Evolutionary conservation across 2,113 vertebrate genomes (phyloP).

Genomic region (Pavo muticus): DNA sequence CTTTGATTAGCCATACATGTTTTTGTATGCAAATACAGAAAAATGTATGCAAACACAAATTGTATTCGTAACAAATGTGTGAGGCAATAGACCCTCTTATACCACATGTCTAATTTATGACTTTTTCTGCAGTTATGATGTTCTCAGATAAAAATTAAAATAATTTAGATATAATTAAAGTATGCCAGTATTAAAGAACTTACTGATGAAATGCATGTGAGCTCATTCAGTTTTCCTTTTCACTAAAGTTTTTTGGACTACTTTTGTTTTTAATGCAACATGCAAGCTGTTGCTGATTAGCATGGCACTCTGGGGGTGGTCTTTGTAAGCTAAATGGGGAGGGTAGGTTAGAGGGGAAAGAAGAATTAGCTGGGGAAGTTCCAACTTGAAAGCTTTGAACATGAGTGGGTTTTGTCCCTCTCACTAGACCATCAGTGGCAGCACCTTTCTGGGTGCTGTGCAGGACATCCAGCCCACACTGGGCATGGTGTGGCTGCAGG

Average conservation of each 20-base stretch:
- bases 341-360: neutral
- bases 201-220: neutral
- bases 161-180: neutral
- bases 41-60: neutral
- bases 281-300: constrained; percentile 52
- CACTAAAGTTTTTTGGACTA: neutral
- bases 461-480: neutral
- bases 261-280: constrained; percentile 14
- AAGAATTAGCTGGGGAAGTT: neutral
- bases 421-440: neutral
- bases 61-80: neutral
- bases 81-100: neutral
- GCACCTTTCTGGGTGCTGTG: neutral
- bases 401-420: neutral
- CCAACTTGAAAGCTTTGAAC: neutral
- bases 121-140: neutral
- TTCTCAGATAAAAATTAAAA: neutral
- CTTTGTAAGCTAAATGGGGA: neutral
- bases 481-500: neutral
- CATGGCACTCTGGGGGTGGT: neutral
- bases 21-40: neutral
- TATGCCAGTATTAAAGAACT: neutral
- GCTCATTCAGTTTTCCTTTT: constrained; percentile 1
- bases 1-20: neutral
- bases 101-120: neutral